Evolutionary conservation across 1,140 invertebrate species (phyloP).

Genomic region (Aporrectodea caliginosa): DNA sequence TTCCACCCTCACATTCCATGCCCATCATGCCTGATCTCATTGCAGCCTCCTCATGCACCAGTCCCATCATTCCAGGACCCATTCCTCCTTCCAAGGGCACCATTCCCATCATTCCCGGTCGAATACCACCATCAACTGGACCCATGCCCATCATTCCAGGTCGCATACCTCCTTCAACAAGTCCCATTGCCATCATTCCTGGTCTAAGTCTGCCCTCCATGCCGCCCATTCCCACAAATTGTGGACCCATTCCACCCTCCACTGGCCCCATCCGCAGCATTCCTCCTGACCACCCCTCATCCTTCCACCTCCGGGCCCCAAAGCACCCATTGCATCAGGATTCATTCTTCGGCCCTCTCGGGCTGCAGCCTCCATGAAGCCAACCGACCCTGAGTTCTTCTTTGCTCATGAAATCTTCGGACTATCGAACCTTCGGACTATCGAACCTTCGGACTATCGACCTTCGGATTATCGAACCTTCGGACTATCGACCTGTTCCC

Average conservation of each 20-base stretch:
- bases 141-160: constrained; percentile 48
- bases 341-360: constrained; percentile 42
- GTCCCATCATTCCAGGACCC: constrained; percentile 20
- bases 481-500: too few species aligned
- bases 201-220: constrained; percentile 30
- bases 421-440: too few species aligned
- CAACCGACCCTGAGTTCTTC: not conserved
- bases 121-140: constrained; percentile 31
- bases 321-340: constrained; percentile 32
- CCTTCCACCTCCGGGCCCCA: constrained; percentile 20
- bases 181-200: constrained; percentile 47
- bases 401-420: too few species aligned
- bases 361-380: constrained; percentile 33
- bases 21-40: constrained; percentile 32
- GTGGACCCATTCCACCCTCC: not conserved
- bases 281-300: not conserved
- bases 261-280: constrained; percentile 13
- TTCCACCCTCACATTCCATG: constrained; percentile 13
- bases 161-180: constrained; percentile 35
- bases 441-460: too few species aligned
- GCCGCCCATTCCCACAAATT: not conserved
- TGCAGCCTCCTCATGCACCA: constrained; percentile 32
- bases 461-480: too few species aligned
- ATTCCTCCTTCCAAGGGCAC: constrained; percentile 29
- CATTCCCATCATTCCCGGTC: constrained; percentile 34